Evolutionary conservation across 2,888 invertebrate genomes (phyloP).

Genomic region (Ceraclea dissimilis): DNA sequence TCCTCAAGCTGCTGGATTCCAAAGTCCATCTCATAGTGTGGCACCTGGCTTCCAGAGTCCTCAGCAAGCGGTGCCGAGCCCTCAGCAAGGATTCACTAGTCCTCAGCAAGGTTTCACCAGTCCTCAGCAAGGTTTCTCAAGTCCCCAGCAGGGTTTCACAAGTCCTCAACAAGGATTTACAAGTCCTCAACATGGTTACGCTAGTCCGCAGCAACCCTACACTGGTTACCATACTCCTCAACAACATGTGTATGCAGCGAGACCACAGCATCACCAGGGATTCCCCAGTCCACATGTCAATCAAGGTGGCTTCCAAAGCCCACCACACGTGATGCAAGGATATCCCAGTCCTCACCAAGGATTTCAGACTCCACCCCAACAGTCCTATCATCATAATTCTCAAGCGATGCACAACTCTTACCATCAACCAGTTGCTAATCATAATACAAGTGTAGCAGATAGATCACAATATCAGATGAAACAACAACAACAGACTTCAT

Average conservation of each 20-base stretch:
- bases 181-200: conserved; percentile 17
- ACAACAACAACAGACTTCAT: conserved; percentile 25
- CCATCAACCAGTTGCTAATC: conserved; percentile 18
- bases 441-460: conserved; percentile 13
- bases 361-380: conserved; percentile 41
- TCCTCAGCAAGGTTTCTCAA: conserved; percentile 21
- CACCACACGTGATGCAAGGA: conserved; percentile 30
- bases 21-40: conserved; percentile 10
- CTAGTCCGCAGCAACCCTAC: conserved; percentile 37
- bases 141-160: conserved; percentile 21
- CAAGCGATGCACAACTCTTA: conserved; percentile 8
- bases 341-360: conserved; percentile 38
- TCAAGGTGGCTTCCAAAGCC: conserved; percentile 18
- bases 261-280: conserved; percentile 31
- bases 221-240: conserved; percentile 33
- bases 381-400: conserved; percentile 26
- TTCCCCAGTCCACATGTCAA: conserved; percentile 36
- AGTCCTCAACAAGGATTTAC: conserved; percentile 20
- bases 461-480: conserved; percentile 26
- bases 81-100: conserved; percentile 41
- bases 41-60: conserved; percentile 27
- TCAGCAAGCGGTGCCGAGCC: conserved; percentile 34
- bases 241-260: conserved; percentile 31
- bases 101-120: conserved; percentile 33
- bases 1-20: conserved; percentile 23